A percentile compares a stretch with the other conserved stretches of the same genome.
Conservation (phyloP, 2,888 invertebrate genomes). For the Gryllus longicercus region DNA sequence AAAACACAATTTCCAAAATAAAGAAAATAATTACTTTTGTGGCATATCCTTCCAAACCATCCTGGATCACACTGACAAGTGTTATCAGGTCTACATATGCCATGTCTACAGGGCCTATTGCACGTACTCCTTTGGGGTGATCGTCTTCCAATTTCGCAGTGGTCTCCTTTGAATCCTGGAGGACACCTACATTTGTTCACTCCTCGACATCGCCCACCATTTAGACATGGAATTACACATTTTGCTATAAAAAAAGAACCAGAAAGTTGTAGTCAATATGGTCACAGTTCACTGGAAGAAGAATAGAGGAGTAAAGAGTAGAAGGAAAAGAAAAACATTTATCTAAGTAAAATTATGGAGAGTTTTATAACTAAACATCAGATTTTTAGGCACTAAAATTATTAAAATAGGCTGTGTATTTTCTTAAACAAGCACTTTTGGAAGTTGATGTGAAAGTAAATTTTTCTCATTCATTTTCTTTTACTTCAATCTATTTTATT, state of each 20-base stretch:
- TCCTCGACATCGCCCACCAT: conserved; percentile 85
- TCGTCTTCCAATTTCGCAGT: conserved; percentile 82
- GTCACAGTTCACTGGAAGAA: not conserved
- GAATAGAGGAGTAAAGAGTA: not conserved
- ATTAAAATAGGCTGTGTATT: too few relatives aligned
- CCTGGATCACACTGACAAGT: conserved; percentile 77
- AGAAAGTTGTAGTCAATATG: not conserved
- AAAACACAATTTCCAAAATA: conserved; percentile 51
- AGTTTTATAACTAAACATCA: too few relatives aligned
- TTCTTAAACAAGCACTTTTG: too few relatives aligned
- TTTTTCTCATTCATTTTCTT: too few relatives aligned
- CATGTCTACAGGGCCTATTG: conserved; percentile 72
- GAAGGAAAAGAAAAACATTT: too few relatives aligned
- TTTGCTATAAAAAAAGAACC: conserved; percentile 58
- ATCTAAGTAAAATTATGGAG: too few relatives aligned
- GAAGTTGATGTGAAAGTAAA: too few relatives aligned
- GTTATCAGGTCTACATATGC: conserved; percentile 65
- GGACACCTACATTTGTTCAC: conserved; percentile 88
- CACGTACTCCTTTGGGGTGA: conserved; percentile 65
- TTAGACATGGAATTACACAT: conserved; percentile 85
- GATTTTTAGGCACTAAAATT: too few relatives aligned
- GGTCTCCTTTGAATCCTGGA: conserved; percentile 77
- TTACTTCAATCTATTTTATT: too few relatives aligned
- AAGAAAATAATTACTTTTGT: conserved; percentile 56
- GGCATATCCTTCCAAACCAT: conserved; percentile 78